Evolutionary conservation across 2,888 invertebrate species (phyloP).

Genomic region (Rhagophthalmus giganteus): DNA sequence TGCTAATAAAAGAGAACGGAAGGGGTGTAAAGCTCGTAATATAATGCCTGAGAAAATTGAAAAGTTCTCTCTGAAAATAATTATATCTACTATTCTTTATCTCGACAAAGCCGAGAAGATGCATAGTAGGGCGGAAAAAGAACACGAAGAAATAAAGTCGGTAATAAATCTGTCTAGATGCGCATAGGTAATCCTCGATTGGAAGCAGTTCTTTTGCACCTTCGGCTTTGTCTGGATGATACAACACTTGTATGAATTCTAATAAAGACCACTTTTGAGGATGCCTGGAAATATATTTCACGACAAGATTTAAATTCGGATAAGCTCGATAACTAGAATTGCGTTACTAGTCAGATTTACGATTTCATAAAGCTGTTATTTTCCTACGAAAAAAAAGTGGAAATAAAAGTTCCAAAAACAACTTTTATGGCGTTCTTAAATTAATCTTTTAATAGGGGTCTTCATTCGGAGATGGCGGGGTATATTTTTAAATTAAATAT

Average conservation of each 20-base stretch:
- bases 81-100: constrained; percentile 32
- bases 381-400: constrained; percentile 5
- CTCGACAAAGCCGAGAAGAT: constrained; percentile 36
- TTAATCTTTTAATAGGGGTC: background rate
- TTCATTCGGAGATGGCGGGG: background rate
- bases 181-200: constrained; percentile 32
- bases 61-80: constrained; percentile 11
- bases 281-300: constrained; percentile 13
- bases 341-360: constrained; percentile 6
- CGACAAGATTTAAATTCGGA: background rate
- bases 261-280: constrained; percentile 21
- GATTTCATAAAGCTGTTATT: constrained; percentile 2
- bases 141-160: constrained; percentile 29
- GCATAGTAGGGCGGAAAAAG: constrained; percentile 22
- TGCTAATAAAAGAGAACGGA: no score
- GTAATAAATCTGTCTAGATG: constrained; percentile 35
- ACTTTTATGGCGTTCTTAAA: background rate
- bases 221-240: constrained; percentile 22
- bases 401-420: constrained; percentile 4
- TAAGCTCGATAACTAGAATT: constrained; percentile 7
- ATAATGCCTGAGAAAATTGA: constrained; percentile 8
- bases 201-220: constrained; percentile 25
- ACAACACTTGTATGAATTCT: constrained; percentile 24
- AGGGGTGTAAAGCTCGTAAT: no score
- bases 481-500: background rate